phyloP scores from a whole-genome alignment of 2,888 invertebrate genomes.

The Melieria picta region DNA sequence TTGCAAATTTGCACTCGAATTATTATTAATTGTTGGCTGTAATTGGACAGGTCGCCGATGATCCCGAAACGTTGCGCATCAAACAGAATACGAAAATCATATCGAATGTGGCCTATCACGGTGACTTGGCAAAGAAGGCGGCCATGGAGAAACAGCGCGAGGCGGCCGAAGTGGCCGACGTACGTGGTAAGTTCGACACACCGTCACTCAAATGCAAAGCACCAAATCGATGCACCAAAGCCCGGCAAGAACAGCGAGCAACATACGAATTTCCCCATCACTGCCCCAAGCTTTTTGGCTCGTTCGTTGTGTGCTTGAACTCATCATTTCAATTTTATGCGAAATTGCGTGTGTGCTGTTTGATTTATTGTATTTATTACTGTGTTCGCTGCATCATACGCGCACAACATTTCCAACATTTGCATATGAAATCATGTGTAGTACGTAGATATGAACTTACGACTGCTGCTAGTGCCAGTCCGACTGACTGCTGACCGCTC shows the following conservation, averaged over 20 bases:
- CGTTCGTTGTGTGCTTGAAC: conserved; percentile 16
- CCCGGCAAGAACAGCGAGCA: too few relatives aligned
- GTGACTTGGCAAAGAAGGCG: conserved; percentile 92
- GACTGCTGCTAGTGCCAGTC: too few relatives aligned
- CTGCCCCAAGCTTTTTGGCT: conserved; percentile 7
- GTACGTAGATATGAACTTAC: too few relatives aligned
- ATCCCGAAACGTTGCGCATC: conserved; percentile 93
- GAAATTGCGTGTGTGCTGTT: conserved; percentile 25
- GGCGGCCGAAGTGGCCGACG: conserved; percentile 82
- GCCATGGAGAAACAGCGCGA: conserved; percentile 93
- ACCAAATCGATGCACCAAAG: too few relatives aligned
- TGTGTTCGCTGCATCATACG: neutral
- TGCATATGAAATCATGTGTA: too few relatives aligned
- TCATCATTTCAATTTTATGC: conserved; percentile 26
- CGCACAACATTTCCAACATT: too few relatives aligned
- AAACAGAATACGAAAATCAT: conserved; percentile 92
- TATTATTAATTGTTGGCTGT: too few relatives aligned
- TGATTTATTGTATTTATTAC: conserved; percentile 15
- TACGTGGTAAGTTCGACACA: conserved; percentile 70
- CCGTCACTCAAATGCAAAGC: too few relatives aligned
- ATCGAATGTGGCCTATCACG: conserved; percentile 96
- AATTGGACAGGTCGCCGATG: conserved; percentile 81
- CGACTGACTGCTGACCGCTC: too few relatives aligned
- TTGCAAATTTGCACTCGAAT: too few relatives aligned
- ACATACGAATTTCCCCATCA: too few relatives aligned